Conservation (phyloP, 1,140 invertebrate species). For the Megalopta genalis region DNA sequence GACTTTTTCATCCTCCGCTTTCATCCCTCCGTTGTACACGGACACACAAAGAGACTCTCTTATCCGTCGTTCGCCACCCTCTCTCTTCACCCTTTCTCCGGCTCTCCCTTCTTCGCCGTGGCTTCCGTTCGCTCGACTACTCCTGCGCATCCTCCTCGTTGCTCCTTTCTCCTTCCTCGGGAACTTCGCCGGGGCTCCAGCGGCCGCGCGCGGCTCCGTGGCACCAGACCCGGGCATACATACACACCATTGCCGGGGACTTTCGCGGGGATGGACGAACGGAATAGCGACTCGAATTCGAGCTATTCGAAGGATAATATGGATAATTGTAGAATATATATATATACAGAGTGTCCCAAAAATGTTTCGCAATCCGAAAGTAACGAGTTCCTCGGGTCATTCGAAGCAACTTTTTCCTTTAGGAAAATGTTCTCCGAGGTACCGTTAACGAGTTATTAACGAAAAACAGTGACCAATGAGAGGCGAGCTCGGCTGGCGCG, state of each 20-base stretch:
- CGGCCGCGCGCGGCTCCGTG: no score
- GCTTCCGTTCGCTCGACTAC: constrained; percentile 52
- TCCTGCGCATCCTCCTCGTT: constrained; percentile 50
- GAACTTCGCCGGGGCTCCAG: constrained; percentile 26
- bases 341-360: no score
- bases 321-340: no score
- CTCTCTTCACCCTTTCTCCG: constrained; percentile 51
- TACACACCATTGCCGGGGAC: background rate
- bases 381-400: no score
- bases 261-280: background rate
- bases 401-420: no score
- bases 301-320: background rate
- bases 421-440: no score
- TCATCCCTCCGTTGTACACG: constrained; percentile 69
- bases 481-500: no score
- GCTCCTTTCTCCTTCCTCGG: constrained; percentile 55
- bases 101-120: constrained; percentile 46
- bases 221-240: no score
- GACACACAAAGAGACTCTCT: constrained; percentile 69
- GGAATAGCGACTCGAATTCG: background rate
- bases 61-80: constrained; percentile 61
- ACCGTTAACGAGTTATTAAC: no score
- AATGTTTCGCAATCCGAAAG: no score
- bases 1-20: constrained; percentile 76
- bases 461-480: no score